Conservation (phyloP, 2,888 invertebrate species). For the Perizoma affinitatum region DNA sequence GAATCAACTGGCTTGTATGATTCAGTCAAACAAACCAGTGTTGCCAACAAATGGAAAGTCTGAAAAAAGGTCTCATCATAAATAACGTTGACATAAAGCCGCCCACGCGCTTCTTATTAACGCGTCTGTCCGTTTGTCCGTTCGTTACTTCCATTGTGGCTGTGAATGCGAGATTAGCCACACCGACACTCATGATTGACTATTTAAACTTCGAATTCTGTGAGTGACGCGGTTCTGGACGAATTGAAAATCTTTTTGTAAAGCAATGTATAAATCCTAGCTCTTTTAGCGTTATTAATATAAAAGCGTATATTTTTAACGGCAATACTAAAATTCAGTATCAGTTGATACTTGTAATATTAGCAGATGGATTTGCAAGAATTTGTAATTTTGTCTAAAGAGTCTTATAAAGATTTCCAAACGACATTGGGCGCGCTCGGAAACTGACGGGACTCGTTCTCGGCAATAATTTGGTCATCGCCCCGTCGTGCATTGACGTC, state of each 20-base stretch:
- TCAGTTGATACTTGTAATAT: conserved; percentile 49
- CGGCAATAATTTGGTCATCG: conserved; percentile 79
- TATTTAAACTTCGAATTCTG: conserved; percentile 76
- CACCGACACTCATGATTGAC: conserved; percentile 80
- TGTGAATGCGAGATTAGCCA: conserved; percentile 80
- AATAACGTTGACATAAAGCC: conserved; percentile 81
- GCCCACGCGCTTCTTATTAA: conserved; percentile 82
- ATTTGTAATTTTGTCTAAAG: conserved; percentile 59
- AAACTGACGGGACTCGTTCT: conserved; percentile 68
- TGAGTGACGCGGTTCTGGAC: conserved; percentile 68
- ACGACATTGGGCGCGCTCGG: conserved; percentile 51
- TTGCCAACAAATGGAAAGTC: conserved; percentile 61
- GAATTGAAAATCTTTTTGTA: conserved; percentile 25
- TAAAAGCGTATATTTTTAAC: conserved; percentile 35
- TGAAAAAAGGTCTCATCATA: conserved; percentile 73
- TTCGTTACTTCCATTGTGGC: conserved; percentile 82
- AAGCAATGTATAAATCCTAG: conserved; percentile 22
- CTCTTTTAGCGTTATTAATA: conserved; percentile 25
- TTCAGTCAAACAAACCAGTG: conserved; percentile 37
- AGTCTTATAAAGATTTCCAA: conserved; percentile 66
- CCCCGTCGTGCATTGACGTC: conserved; percentile 53
- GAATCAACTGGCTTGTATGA: conserved; percentile 7
- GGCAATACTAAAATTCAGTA: conserved; percentile 45
- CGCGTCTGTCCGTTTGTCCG: conserved; percentile 79
- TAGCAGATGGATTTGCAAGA: conserved; percentile 42